Conservation (phyloP, 1,140 invertebrate species). For the Chymomyza costata region DNA sequence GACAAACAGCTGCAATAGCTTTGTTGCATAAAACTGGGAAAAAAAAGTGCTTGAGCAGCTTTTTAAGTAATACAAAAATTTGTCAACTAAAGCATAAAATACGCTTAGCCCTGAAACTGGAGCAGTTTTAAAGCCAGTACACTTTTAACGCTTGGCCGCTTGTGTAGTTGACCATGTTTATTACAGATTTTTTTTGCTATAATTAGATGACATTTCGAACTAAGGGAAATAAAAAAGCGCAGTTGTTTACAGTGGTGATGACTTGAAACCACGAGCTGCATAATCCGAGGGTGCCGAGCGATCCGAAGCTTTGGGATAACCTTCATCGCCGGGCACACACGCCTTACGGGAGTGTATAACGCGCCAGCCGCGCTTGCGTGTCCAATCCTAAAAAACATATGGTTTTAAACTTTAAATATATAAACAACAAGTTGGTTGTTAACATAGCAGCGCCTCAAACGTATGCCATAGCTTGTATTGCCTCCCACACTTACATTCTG, state of each 20-base stretch:
- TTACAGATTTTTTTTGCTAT: constrained; percentile 46
- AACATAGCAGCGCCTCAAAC: too few species aligned
- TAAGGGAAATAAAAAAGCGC: constrained; percentile 38
- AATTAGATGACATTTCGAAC: constrained; percentile 42
- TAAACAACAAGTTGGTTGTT: too few species aligned
- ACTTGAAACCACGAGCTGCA: constrained; percentile 82
- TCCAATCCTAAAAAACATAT: constrained; percentile 80
- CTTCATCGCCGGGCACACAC: constrained; percentile 80
- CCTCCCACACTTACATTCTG: constrained; percentile 82
- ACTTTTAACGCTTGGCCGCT: too few species aligned
- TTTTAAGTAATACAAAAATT: constrained; percentile 10
- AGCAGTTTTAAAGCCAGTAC: too few species aligned
- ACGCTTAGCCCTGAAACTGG: constrained; percentile 27
- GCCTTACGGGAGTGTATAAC: constrained; percentile 76
- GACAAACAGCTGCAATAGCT: constrained; percentile 20
- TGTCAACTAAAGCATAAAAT: constrained; percentile 39
- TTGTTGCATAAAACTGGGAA: too few species aligned
- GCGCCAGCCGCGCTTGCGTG: constrained; percentile 81
- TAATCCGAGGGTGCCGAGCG: constrained; percentile 79
- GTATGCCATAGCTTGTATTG: too few species aligned
- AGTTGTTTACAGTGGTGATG: constrained; percentile 62
- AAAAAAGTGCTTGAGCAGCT: constrained; percentile 39
- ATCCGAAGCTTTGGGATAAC: constrained; percentile 79
- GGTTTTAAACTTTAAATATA: not conserved
- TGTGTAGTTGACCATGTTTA: constrained; percentile 51